Conservation (phyloP, 2,797 vertebrate species). For the Urocyon cinereoargenteus region DNA sequence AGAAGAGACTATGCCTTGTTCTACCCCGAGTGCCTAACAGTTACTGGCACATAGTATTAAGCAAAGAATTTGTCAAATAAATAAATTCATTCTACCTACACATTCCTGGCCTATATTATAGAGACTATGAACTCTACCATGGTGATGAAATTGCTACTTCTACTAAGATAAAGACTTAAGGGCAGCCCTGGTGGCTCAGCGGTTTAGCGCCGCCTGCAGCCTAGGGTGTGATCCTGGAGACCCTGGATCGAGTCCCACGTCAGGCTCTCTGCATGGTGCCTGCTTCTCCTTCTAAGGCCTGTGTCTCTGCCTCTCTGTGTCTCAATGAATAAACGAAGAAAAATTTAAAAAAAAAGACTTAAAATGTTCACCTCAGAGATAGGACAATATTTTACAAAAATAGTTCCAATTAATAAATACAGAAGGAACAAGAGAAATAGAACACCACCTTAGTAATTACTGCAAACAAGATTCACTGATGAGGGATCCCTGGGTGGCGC, state of each 20-base stretch:
- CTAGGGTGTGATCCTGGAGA: no score
- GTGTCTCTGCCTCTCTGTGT: no score
- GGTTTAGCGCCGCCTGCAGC: no score
- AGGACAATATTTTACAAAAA: background rate
- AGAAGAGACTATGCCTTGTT: background rate
- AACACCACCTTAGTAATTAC: background rate
- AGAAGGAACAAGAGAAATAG: background rate
- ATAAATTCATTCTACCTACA: background rate
- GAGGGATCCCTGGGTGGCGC: no score
- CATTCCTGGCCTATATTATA: background rate
- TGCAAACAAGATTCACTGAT: background rate
- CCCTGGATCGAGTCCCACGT: no score
- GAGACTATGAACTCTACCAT: background rate
- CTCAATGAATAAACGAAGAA: no score
- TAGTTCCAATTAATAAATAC: background rate
- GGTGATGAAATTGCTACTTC: background rate
- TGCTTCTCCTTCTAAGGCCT: no score
- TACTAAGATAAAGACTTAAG: background rate
- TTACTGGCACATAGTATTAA: background rate
- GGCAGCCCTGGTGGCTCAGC: no score
- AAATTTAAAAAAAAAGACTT: background rate
- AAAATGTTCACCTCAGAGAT: background rate
- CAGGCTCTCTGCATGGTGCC: no score
- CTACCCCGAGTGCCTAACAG: background rate
- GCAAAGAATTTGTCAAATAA: constrained; percentile 14